phyloP scores from a whole-genome alignment of 2,113 vertebrate genomes.

The Cyprinodon tularosa region DNA sequence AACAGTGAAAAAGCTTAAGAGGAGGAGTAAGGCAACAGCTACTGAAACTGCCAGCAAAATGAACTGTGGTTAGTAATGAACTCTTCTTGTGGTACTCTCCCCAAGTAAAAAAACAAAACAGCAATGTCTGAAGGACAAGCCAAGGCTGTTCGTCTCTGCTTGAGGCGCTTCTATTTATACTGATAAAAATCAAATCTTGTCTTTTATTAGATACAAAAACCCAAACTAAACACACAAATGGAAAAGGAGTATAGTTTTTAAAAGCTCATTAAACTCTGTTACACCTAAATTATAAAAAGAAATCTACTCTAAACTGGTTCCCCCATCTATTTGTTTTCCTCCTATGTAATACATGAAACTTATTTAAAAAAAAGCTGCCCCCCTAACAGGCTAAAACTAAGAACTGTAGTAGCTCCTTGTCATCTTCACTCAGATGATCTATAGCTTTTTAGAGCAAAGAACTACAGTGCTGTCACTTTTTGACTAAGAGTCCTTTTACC shows the following conservation, averaged over 20 bases:
- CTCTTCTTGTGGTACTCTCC: slow-evolving; percentile 34
- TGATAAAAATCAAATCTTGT: slow-evolving; percentile 35
- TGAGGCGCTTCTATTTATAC: slow-evolving; percentile 52
- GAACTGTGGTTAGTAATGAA: slow-evolving; percentile 47
- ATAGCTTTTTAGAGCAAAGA: slow-evolving; percentile 44
- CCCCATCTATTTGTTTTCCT: slow-evolving; percentile 46
- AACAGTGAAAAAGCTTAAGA: slow-evolving; percentile 19
- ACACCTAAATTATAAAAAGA: slow-evolving; percentile 47
- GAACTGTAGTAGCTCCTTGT: slow-evolving; percentile 38
- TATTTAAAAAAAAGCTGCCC: slow-evolving; percentile 12
- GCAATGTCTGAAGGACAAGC: slow-evolving; percentile 38
- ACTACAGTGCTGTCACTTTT: slow-evolving; percentile 38
- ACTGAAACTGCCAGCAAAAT: slow-evolving; percentile 80
- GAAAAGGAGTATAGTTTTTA: slow-evolving; percentile 63
- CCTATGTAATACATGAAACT: slow-evolving; percentile 48
- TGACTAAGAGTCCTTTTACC: slow-evolving; percentile 62
- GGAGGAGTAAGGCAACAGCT: slow-evolving; percentile 67
- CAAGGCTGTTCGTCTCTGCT: slow-evolving; percentile 47
- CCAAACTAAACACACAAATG: slow-evolving; percentile 56
- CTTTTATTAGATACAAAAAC: slow-evolving; percentile 53
- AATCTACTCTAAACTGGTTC: slow-evolving; percentile 57
- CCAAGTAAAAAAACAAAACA: slow-evolving; percentile 27
- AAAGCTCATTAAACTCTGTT: slow-evolving; percentile 62
- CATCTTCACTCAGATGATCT: slow-evolving; percentile 47
- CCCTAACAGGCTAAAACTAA: slow-evolving; percentile 49